Percentiles rank a stretch among this genome's conserved stretches.
Conservation (phyloP, 2,113 vertebrate species). For the Silurus asotus region DNA sequence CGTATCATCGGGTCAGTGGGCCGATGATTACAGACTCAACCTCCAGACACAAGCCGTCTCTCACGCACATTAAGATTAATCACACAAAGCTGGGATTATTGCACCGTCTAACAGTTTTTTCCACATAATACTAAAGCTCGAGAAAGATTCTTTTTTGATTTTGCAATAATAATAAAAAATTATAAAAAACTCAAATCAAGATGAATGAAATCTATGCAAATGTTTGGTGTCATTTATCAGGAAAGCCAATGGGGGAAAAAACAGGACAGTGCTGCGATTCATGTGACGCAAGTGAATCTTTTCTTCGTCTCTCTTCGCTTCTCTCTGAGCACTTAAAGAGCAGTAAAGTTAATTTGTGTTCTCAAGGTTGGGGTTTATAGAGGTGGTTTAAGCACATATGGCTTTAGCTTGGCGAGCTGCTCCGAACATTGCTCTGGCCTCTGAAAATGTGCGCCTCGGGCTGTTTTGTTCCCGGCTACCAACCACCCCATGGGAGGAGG, state of each 20-base stretch:
- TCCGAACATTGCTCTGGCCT: conserved; percentile 76
- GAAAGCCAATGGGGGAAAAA: conserved; percentile 84
- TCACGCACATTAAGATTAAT: conserved; percentile 75
- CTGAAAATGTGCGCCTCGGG: conserved; percentile 75
- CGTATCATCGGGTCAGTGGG: conserved; percentile 75
- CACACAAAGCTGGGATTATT: conserved; percentile 44
- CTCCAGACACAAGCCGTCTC: conserved; percentile 63
- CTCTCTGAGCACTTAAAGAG: conserved; percentile 78
- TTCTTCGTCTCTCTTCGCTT: conserved; percentile 59
- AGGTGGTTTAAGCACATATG: conserved; percentile 82
- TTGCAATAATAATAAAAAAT: not conserved
- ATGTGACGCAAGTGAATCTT: conserved; percentile 85
- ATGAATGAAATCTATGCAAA: conserved; percentile 98
- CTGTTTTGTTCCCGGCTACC: conserved; percentile 72
- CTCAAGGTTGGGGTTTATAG: conserved; percentile 58
- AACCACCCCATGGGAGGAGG: conserved; percentile 76
- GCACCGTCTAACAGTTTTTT: not conserved
- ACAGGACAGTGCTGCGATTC: conserved; percentile 83
- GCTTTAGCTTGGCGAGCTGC: conserved; percentile 83
- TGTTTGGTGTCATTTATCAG: conserved; percentile 95
- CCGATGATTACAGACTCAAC: conserved; percentile 77
- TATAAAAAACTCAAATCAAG: conserved; percentile 60
- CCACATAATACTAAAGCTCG: not conserved
- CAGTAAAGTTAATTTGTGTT: conserved; percentile 67
- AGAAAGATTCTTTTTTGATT: conserved; percentile 11